phyloP scores from a whole-genome alignment of 2,888 invertebrate species.

The Schrankia costaestrigalis region DNA sequence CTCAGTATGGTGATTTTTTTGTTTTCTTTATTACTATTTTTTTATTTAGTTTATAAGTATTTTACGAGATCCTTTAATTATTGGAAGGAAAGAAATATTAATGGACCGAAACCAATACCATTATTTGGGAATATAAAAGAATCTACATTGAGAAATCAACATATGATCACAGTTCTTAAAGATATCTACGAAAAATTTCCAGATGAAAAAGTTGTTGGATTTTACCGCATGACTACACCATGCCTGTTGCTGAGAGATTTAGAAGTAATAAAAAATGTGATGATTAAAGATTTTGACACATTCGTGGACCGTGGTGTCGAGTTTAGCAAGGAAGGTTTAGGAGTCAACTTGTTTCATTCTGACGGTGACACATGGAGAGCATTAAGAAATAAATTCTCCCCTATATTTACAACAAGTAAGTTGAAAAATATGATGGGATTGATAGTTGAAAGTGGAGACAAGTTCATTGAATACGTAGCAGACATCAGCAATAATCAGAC shows the following conservation, averaged over 20 bases:
- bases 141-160: constrained; percentile 31
- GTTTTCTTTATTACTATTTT: too few relatives aligned
- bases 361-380: constrained; percentile 39
- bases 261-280: constrained; percentile 48
- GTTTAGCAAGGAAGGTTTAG: constrained; percentile 35
- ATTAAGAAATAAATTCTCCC: constrained; percentile 37
- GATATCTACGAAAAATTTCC: constrained; percentile 44
- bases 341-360: constrained; percentile 38
- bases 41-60: constrained; percentile 18
- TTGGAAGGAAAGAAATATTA: constrained; percentile 46
- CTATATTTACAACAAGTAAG: constrained; percentile 43
- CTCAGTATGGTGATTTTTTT: too few relatives aligned
- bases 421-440: constrained; percentile 42
- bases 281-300: constrained; percentile 53
- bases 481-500: background rate
- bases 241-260: constrained; percentile 47
- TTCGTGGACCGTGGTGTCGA: constrained; percentile 37
- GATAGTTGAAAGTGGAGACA: constrained; percentile 31
- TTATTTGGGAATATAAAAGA: constrained; percentile 49
- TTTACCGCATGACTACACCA: constrained; percentile 49
- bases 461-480: constrained; percentile 6
- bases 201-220: constrained; percentile 51
- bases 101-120: constrained; percentile 37
- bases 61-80: constrained; percentile 47
- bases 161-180: constrained; percentile 17